Evolutionary conservation across 2,113 vertebrate species (phyloP).

Genomic region (Semicossyphus pulcher): DNA sequence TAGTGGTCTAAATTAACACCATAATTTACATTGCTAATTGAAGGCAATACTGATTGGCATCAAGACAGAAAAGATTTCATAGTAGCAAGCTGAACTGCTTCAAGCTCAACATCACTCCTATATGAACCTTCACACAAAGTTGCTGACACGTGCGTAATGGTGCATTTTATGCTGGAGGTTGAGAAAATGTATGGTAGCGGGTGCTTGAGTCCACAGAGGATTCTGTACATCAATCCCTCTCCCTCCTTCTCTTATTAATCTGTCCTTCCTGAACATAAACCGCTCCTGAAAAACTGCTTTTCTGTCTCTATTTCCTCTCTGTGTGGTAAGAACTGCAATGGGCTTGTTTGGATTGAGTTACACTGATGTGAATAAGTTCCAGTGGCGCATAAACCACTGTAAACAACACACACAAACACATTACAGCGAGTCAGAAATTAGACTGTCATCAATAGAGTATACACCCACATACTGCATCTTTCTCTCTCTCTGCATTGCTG

Average conservation of each 20-base stretch:
- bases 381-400: constrained; percentile 13
- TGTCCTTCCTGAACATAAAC: neutral
- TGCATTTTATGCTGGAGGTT: neutral
- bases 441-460: constrained; percentile 4
- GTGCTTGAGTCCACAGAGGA: constrained; percentile 7
- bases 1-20: too few species aligned
- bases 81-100: neutral
- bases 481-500: constrained; percentile 5
- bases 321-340: constrained; percentile 2
- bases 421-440: neutral
- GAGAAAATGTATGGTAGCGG: neutral
- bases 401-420: constrained; percentile 19
- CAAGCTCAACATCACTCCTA: neutral
- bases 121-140: neutral
- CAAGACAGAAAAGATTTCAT: neutral
- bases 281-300: neutral
- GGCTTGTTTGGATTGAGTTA: constrained; percentile 17
- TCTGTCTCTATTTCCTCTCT: neutral
- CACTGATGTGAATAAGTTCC: constrained; percentile 12
- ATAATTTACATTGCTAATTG: too few species aligned
- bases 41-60: neutral
- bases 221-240: neutral
- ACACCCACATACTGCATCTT: constrained; percentile 16
- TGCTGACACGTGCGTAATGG: constrained; percentile 1
- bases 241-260: neutral